phyloP scores from a whole-genome alignment of 2,888 invertebrate species.

The Leptarthrus brevirostris region DNA sequence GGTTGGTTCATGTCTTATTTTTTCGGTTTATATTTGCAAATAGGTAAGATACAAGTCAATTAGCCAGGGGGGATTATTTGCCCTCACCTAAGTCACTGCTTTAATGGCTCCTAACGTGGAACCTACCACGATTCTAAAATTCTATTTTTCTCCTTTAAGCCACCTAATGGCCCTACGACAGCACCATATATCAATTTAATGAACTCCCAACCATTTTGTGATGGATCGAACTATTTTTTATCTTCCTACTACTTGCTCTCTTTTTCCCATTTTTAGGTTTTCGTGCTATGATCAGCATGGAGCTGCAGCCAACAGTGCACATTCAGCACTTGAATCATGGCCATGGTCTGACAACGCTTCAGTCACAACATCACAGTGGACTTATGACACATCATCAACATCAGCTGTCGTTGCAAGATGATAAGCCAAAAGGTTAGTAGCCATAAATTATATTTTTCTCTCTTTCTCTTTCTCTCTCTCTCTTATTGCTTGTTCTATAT shows the following conservation, averaged over 20 bases:
- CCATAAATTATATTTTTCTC: not conserved
- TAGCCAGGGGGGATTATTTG: no score
- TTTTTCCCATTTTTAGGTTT: not conserved
- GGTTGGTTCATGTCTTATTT: no score
- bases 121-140: no score
- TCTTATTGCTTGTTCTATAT: not conserved
- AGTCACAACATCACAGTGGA: conserved; percentile 57
- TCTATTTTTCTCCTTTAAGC: no score
- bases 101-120: no score
- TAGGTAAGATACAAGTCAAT: no score
- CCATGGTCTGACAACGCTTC: conserved; percentile 56
- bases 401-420: conserved; percentile 56
- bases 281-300: conserved; percentile 64
- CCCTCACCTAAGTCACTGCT: no score
- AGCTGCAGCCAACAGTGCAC: conserved; percentile 63
- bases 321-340: conserved; percentile 62
- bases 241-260: not conserved
- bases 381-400: conserved; percentile 58
- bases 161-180: no score
- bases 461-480: not conserved
- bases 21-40: no score
- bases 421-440: conserved; percentile 56
- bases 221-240: no score
- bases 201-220: no score
- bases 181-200: no score